Base-by-base conservation (phyloP, 2,113 vertebrate species). In the Triplophysa siluroides region DNA sequence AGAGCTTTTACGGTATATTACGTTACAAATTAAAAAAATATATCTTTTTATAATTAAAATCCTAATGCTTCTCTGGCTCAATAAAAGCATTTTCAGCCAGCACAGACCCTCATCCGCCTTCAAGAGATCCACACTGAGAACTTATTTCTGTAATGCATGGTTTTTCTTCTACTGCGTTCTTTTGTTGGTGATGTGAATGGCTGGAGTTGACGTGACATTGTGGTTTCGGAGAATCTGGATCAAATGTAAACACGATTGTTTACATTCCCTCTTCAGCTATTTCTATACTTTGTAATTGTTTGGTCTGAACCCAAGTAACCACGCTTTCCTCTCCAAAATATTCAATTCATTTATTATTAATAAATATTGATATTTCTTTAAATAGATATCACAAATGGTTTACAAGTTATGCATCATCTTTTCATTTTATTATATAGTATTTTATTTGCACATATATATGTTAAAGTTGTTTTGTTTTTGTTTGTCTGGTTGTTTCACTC, bases 11-110 rank as follows among this genome's bases (percentile, higher is more conserved):
- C 5, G 33, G 5, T 38, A 38, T 38, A 38, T 38, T 38, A 38
- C 3, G 8, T 7, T 8, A 38, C 33, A 38, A 38, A 38, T 38
- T 38, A 7, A 38, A 38, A 38, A 7, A n/a, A n/a, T n/a, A 38
- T 29, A 29, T 29, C 3, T 29, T 29, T 29, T 29, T n/a, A n/a
- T n/a, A n/a, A n/a, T n/a, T n/a, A n/a, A n/a, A 60, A 60, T 54
- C 52, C 54, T 24, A 16, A 29, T 78, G 83, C 43, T 67, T 87
- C 60, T 89, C 88, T 88, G 91, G 85, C 88, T 88, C 90, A 91
- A 82, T 85, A 91, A 90, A 90, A 63, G 89, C 89, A 86, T 83
- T 90, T 93, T 92, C 88, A 91, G 86, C 83, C 80, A 85, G 89
- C 86, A 87, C 89, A 63, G 18, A n/a, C 21, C 45, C 41, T 45